These are phyloP conservation scores for Gorsachius magnificus DNA, from an alignment of 2,797 vertebrate genomes.

Conservation along the genomic window DNA sequence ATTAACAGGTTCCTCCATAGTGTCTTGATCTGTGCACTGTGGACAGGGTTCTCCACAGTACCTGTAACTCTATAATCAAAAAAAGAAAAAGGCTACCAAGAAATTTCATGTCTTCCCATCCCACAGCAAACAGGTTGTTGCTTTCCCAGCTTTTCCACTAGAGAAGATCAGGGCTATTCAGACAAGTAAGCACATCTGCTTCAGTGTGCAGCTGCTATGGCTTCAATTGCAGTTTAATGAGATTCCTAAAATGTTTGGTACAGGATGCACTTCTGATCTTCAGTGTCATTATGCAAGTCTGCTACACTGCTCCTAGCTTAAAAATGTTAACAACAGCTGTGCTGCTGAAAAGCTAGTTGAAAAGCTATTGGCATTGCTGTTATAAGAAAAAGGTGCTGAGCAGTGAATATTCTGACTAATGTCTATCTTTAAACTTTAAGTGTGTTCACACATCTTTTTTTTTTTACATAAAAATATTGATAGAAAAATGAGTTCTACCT, in stretches of 20 bases:
- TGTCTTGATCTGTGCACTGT: not conserved
- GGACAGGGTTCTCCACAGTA: not conserved
- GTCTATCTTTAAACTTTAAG: not conserved
- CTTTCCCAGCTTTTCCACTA: slow-evolving; percentile 28
- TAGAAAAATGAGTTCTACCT: not conserved
- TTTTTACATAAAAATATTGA: not conserved
- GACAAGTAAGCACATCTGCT: slow-evolving; percentile 68
- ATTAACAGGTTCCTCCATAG: not conserved
- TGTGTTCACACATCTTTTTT: not conserved
- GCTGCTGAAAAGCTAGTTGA: not conserved
- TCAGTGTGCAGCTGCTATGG: slow-evolving; percentile 63
- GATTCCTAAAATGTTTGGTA: slow-evolving; percentile 69
- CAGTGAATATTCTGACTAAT: not conserved
- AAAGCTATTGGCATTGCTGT: not conserved
- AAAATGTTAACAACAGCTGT: slow-evolving; percentile 30
- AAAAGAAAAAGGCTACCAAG: not conserved
- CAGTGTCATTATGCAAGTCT: slow-evolving; percentile 49
- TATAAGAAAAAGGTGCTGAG: not conserved
- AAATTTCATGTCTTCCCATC: not conserved
- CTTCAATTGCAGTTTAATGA: slow-evolving; percentile 64
- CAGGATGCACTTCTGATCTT: slow-evolving; percentile 61
- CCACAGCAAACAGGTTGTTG: not conserved
- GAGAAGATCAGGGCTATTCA: slow-evolving; percentile 55
- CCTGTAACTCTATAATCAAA: not conserved
- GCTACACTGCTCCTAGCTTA: slow-evolving; percentile 3